Base-by-base conservation (phyloP, 2,888 invertebrate genomes). In the Caenorhabditis macrosperma region DNA sequence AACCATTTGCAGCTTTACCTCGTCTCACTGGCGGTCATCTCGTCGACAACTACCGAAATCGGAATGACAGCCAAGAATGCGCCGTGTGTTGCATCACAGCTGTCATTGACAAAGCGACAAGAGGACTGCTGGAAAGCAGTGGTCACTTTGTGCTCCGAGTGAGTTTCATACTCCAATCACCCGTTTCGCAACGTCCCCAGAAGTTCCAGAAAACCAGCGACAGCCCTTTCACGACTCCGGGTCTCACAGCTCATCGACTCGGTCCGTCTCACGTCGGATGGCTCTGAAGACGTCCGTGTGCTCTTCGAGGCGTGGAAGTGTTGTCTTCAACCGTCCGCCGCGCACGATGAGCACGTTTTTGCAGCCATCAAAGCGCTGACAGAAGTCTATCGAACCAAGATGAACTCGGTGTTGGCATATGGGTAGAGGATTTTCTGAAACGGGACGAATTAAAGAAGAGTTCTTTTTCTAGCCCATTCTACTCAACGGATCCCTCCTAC, bases 221-320 rank as follows among this genome's bases (percentile, higher is more conserved):
- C 72, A 0, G 76, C 81, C 12, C 28, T 66, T 10, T 50, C 68
- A 0, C 75, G 76, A 12, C 71, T 81, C 22, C 76, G 81, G 12
- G 41, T 60, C 5, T 60, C 76, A 4, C 76, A 75, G 57, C 41
- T 77, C 17, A 24, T 71, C 38, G 76, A 81, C n/a, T 26, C 76
- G 17, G 81, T 81, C 17, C 68, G 81, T 46, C 54, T 81, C n/a
- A 77, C 61, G 17, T 44, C 74, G 5, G 71, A 68, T n/a, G 67
- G 72, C n/a, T 63, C 68, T 3, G 81, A 81, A 77, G 81, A 81
- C 61, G 81, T 81, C 41, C 66, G 76, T n/a, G 76, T 81, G n/a
- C 46, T 81, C 22, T 81, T 76, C 61, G 76, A 81, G 26, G 48
- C 67, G 15, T 81, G 81, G 81, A 81, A 77, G 30, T 22, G 54